A percentile compares a stretch with the other conserved stretches of the same genome.
Evolutionary conservation across 2,113 vertebrate genomes (phyloP).

Genomic region (Notarius quadriscutis): DNA sequence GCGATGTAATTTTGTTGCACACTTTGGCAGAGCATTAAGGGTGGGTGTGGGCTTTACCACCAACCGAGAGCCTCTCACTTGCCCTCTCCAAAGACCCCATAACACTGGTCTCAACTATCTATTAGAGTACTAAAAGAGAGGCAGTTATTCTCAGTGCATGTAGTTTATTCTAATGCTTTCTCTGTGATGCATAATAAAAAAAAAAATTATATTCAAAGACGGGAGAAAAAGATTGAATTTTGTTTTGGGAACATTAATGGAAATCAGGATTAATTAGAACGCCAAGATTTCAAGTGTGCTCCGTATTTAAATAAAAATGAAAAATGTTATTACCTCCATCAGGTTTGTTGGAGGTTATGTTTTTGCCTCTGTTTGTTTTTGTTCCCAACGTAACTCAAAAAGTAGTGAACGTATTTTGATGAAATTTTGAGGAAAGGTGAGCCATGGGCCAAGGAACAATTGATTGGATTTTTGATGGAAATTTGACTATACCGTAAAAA

Average conservation of each 20-base stretch:
- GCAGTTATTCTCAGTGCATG: constrained; percentile 61
- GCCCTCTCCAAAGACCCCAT: constrained; percentile 30
- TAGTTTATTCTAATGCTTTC: constrained; percentile 62
- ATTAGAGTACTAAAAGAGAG: constrained; percentile 64
- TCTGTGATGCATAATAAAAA: neutral
- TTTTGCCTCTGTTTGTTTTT: too few species aligned
- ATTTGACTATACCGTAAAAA: too few species aligned
- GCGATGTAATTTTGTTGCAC: constrained; percentile 37
- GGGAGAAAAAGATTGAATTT: neutral
- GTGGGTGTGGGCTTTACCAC: constrained; percentile 42
- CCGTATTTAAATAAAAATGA: constrained; percentile 42
- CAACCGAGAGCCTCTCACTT: constrained; percentile 41
- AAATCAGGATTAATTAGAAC: neutral
- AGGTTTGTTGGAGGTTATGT: too few species aligned
- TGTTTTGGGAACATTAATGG: neutral
- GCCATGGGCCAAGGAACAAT: too few species aligned
- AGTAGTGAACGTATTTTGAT: too few species aligned
- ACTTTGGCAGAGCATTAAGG: constrained; percentile 28
- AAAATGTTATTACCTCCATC: constrained; percentile 3
- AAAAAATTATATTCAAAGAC: neutral
- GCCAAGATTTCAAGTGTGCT: neutral
- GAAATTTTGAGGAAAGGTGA: too few species aligned
- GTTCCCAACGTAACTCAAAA: too few species aligned
- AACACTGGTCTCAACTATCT: constrained; percentile 37
- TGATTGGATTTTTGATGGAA: too few species aligned